These are phyloP conservation scores for Heptranchias perlo DNA, from an alignment of 2,113 vertebrate genomes.

Conservation along the genomic window DNA sequence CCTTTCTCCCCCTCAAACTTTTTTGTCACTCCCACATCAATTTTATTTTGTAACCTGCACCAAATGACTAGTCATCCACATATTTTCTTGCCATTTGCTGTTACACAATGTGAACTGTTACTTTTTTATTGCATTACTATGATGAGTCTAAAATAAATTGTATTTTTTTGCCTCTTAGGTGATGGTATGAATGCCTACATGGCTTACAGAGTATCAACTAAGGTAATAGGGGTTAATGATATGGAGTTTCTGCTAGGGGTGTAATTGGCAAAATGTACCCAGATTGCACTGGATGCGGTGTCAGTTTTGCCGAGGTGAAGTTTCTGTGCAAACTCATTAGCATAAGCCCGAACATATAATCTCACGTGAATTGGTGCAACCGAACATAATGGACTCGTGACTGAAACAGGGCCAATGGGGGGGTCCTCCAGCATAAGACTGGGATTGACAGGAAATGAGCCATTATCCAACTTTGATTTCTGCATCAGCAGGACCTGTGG, in stretches of 20 bases:
- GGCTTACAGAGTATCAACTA: constrained; percentile 92
- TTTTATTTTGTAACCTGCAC: not conserved
- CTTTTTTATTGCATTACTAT: not conserved
- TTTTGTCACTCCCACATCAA: no score
- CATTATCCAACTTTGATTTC: not conserved
- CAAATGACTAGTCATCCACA: not conserved
- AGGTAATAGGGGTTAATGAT: constrained; percentile 57
- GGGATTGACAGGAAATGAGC: not conserved
- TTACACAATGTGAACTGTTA: not conserved
- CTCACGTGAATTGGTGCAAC: no score
- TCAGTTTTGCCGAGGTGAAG: not conserved
- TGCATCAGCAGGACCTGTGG: not conserved
- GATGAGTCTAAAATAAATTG: not conserved
- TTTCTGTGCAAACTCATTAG: not conserved
- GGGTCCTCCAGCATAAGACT: not conserved
- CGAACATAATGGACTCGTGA: no score
- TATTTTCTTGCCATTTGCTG: not conserved
- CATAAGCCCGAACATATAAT: not conserved
- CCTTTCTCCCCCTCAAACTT: no score
- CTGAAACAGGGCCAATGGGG: not conserved
- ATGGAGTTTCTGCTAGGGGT: not conserved
- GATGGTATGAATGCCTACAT: constrained; percentile 98
- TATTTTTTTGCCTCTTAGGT: constrained; percentile 60
- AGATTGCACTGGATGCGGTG: not conserved
- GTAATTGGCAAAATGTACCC: not conserved